Percentiles rank a stretch among this genome's conserved stretches.
phyloP scores from a whole-genome alignment of 2,113 vertebrate genomes.

The Megaceryle torquata region DNA sequence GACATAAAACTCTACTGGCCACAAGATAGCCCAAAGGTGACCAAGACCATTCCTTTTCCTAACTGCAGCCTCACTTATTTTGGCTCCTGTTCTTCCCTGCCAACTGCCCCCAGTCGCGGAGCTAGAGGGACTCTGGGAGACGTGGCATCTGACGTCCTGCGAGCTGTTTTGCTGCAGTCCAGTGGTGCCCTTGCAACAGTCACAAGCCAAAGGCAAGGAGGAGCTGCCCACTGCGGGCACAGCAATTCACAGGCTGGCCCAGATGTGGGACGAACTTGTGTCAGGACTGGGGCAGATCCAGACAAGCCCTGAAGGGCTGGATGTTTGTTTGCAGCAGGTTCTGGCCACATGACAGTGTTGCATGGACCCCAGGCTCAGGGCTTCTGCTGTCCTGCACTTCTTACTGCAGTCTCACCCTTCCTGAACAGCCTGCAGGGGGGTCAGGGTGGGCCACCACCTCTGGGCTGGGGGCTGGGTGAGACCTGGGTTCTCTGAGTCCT shows the following conservation, averaged over 20 bases:
- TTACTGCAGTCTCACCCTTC: background rate
- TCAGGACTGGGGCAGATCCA: background rate
- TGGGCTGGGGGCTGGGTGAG: background rate
- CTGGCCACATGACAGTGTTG: background rate
- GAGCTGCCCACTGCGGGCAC: background rate
- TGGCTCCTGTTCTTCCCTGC: background rate
- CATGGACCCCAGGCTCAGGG: rapidly evolving
- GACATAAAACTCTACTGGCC: background rate
- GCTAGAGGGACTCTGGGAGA: background rate
- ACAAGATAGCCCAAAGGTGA: background rate
- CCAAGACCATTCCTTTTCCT: background rate
- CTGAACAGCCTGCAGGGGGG: too few species aligned
- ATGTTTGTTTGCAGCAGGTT: background rate
- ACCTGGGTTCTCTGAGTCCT: background rate
- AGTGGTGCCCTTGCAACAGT: rapidly evolving
- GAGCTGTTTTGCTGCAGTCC: background rate
- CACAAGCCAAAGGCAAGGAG: background rate
- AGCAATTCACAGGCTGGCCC: background rate
- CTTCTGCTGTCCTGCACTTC: background rate
- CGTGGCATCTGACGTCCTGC: rapidly evolving
- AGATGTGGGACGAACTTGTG: background rate
- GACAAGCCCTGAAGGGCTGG: background rate
- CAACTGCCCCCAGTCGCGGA: background rate
- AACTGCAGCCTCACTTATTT: background rate
- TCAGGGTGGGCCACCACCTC: background rate